A percentile compares a stretch with the other conserved stretches of the same genome.
phyloP scores from a whole-genome alignment of 2,797 vertebrate species.

The Brachyalestes nurse region DNA sequence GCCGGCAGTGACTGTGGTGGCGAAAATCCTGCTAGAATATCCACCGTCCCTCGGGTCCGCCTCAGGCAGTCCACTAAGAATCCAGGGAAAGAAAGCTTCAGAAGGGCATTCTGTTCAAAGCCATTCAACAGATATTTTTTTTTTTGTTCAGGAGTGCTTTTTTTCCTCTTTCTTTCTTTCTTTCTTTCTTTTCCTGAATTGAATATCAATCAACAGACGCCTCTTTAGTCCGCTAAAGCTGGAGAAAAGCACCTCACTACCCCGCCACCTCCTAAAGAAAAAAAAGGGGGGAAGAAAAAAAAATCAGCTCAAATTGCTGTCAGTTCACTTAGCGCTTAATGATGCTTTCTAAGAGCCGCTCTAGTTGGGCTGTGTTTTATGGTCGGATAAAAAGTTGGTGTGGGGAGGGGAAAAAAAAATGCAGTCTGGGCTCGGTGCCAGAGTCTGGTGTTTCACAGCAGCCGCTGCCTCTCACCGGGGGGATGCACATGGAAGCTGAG shows the following conservation, averaged over 20 bases:
- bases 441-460: constrained; percentile 88
- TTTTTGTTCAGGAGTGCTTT: constrained; percentile 71
- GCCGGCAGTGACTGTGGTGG: constrained; percentile 29
- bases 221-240: constrained; percentile 64
- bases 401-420: constrained; percentile 70
- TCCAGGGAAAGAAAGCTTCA: constrained; percentile 64
- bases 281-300: constrained; percentile 49
- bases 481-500: constrained; percentile 85
- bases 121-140: constrained; percentile 73
- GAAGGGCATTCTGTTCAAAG: constrained; percentile 75
- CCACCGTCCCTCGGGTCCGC: constrained; percentile 53
- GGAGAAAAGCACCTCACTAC: constrained; percentile 59
- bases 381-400: constrained; percentile 84
- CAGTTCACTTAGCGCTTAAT: constrained; percentile 82
- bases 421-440: constrained; percentile 89
- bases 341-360: constrained; percentile 76
- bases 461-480: constrained; percentile 81
- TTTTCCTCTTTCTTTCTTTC: constrained; percentile 53
- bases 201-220: constrained; percentile 76
- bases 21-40: constrained; percentile 45
- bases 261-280: constrained; percentile 33
- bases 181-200: constrained; percentile 53
- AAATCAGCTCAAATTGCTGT: constrained; percentile 78
- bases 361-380: constrained; percentile 85
- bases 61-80: constrained; percentile 70